A percentile compares a stretch with the other conserved stretches of the same genome.
phyloP scores from a whole-genome alignment of 2,113 vertebrate species.

The Pangasianodon gigas region DNA sequence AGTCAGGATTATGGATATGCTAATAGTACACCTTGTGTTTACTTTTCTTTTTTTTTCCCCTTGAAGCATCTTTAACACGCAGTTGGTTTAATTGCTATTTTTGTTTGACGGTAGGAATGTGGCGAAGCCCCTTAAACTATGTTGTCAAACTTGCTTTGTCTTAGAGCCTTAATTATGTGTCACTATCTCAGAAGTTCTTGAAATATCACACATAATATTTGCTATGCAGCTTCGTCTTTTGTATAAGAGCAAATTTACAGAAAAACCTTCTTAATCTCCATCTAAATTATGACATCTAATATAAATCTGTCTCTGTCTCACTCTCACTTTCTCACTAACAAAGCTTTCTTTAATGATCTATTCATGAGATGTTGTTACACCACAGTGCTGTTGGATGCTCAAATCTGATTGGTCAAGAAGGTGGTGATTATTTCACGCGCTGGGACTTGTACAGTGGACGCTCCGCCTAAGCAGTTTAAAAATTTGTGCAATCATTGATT shows the following conservation, averaged over 20 bases:
- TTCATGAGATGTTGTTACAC: conserved; percentile 69
- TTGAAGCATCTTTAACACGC: neutral
- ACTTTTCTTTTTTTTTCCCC: neutral
- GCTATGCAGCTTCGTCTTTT: neutral
- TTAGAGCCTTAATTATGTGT: neutral
- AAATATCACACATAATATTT: neutral
- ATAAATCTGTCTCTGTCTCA: neutral
- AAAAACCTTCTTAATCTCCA: neutral
- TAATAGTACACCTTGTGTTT: neutral
- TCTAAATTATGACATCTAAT: neutral
- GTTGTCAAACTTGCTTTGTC: conserved; percentile 13
- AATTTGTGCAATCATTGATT: neutral
- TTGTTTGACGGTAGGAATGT: neutral
- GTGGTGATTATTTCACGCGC: neutral
- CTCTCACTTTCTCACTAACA: conserved; percentile 64
- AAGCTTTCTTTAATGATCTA: conserved; percentile 69
- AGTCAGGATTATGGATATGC: conserved; percentile 24
- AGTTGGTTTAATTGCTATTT: conserved; percentile 4
- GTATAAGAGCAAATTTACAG: neutral
- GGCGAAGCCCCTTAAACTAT: neutral
- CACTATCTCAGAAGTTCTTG: neutral
- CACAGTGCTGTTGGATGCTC: neutral
- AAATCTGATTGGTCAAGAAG: neutral
- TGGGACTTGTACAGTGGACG: neutral
- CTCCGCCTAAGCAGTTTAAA: neutral